Evolutionary conservation across 2,113 vertebrate species (phyloP).

Genomic region (Pterocles orientalis): DNA sequence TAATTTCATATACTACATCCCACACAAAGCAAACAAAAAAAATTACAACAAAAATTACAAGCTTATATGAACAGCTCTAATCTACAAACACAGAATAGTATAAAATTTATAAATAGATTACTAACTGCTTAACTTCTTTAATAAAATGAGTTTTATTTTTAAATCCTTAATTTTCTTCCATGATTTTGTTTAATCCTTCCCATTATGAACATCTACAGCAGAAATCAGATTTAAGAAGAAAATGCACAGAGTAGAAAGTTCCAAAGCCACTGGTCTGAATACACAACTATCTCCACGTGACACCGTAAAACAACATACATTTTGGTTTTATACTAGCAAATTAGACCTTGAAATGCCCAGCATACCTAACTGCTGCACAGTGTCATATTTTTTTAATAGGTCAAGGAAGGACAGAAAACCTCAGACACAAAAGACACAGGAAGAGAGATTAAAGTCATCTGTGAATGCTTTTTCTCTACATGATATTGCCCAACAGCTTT

Average conservation of each 20-base stretch:
- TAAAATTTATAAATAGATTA: not conserved
- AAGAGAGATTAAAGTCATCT: not conserved
- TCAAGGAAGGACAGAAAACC: not conserved
- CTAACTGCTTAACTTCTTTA: not conserved
- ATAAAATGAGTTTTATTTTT: not conserved
- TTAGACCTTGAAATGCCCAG: not conserved
- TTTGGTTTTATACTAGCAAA: not conserved
- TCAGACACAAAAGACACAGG: not conserved
- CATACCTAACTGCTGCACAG: not conserved
- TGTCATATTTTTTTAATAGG: fast-evolving
- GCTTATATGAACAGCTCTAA: not conserved
- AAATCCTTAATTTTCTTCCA: not conserved
- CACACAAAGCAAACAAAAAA: not conserved
- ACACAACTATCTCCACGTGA: not conserved
- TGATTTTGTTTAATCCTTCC: not conserved
- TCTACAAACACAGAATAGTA: not conserved
- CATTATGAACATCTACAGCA: not conserved
- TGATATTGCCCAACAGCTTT: fast-evolving
- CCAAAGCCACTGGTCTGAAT: not conserved
- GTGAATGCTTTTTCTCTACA: not conserved
- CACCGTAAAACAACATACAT: not conserved
- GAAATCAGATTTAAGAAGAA: not conserved
- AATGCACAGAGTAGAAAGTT: fast-evolving
- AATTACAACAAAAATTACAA: not conserved
- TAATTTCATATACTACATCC: not conserved